phyloP scores from a whole-genome alignment of 2,888 invertebrate species.

The Bugula neritina region DNA sequence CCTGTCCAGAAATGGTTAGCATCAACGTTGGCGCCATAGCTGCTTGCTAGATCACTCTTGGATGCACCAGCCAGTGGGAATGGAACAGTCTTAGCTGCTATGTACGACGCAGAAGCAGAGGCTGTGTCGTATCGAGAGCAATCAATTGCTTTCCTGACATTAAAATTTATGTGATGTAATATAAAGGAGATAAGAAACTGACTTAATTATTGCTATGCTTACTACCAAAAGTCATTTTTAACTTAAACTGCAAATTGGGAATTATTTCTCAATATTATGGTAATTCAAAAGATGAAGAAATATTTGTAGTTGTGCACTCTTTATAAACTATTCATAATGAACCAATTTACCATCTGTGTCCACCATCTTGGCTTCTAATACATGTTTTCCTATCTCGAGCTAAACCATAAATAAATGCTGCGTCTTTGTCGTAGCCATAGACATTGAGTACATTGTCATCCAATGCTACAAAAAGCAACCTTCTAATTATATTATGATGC shows the following conservation, averaged over 20 bases:
- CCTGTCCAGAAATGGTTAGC: not conserved
- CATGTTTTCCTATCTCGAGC: not conserved
- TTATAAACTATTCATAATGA: no score
- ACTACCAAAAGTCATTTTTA: no score
- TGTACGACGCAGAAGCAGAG: not conserved
- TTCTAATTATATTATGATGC: no score
- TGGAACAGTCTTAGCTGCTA: not conserved
- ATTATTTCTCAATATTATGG: no score
- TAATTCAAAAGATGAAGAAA: no score
- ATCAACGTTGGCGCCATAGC: conserved; percentile 1
- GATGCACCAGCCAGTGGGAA: not conserved
- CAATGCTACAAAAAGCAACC: not conserved
- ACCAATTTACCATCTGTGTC: conserved; percentile 25
- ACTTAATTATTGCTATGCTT: no score
- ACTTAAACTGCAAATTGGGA: no score
- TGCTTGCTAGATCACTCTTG: not conserved
- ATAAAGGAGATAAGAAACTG: no score
- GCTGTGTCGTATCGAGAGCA: not conserved
- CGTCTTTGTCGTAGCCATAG: not conserved
- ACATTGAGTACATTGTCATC: conserved; percentile 17
- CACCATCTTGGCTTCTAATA: conserved; percentile 10
- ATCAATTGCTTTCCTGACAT: conserved; percentile 1
- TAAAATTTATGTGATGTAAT: not conserved
- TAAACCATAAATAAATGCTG: not conserved
- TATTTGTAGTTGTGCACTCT: no score